phyloP scores from a whole-genome alignment of 2,113 vertebrate species.

The Psittacula cyanocephala region DNA sequence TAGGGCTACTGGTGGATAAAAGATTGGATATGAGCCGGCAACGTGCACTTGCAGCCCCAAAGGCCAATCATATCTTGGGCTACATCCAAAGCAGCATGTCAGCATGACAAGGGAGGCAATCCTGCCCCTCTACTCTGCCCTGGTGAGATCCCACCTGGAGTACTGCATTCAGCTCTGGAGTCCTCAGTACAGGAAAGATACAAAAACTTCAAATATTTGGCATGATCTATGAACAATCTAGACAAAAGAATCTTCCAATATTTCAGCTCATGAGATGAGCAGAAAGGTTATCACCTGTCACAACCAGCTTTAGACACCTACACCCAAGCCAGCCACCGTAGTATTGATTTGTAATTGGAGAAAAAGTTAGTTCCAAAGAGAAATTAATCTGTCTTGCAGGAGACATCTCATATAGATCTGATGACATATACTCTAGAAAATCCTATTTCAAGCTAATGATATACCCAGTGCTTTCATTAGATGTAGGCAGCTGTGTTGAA shows the following conservation, averaged over 20 bases:
- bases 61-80: not conserved
- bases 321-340: not conserved
- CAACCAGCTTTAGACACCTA: not conserved
- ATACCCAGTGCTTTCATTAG: not conserved
- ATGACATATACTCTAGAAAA: not conserved
- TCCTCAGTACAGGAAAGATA: not conserved
- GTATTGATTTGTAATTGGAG: not conserved
- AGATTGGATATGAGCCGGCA: not conserved
- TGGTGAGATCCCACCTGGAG: not conserved
- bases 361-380: not conserved
- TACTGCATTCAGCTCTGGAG: not conserved
- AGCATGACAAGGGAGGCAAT: not conserved
- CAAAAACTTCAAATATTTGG: not conserved
- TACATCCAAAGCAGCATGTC: not conserved
- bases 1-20: not conserved
- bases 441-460: not conserved
- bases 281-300: not conserved
- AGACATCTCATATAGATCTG: not conserved
- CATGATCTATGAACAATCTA: not conserved
- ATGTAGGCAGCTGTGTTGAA: not conserved
- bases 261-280: not conserved
- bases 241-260: not conserved
- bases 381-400: not conserved
- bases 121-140: not conserved
- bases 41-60: not conserved